Conservation (phyloP, 1,140 invertebrate genomes). For the Ganaspis sp. region DNA sequence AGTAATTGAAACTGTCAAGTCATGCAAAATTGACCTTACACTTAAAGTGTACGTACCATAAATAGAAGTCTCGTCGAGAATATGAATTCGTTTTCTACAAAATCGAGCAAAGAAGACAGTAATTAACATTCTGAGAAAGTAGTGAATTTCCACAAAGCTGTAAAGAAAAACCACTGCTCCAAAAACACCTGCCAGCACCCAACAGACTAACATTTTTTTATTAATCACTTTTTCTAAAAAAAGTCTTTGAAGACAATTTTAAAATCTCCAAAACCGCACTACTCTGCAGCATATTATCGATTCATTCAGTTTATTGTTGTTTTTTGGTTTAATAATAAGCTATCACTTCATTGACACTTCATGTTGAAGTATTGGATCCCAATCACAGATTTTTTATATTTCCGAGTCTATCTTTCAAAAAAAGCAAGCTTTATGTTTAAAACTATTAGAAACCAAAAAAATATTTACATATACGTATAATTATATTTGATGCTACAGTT, state of each 20-base stretch:
- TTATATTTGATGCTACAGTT: too few species aligned
- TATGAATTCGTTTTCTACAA: conserved; percentile 80
- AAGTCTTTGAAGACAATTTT: too few species aligned
- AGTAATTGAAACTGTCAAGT: too few species aligned
- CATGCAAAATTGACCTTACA: too few species aligned
- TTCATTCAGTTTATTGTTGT: background rate
- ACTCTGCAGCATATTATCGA: background rate
- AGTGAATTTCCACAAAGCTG: conserved; percentile 81
- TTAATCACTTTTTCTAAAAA: background rate
- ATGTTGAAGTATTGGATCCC: background rate
- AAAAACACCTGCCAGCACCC: conserved; percentile 73
- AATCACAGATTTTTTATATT: conserved; percentile 2
- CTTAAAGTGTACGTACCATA: conserved; percentile 75
- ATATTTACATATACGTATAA: too few species aligned
- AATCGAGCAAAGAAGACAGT: conserved; percentile 80
- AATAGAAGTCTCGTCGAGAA: conserved; percentile 81
- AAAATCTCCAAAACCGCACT: background rate
- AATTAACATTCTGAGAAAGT: conserved; percentile 81
- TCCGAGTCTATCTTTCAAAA: background rate
- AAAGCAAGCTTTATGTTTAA: background rate
- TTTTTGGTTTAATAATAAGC: conserved; percentile 17
- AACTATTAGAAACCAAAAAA: background rate
- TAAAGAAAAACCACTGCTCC: conserved; percentile 77
- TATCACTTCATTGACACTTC: background rate
- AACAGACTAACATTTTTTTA: conserved; percentile 70